A percentile compares a stretch with the other conserved stretches of the same genome.
Conservation (phyloP, 2,113 vertebrate species). For the Zosterops lateralis region DNA sequence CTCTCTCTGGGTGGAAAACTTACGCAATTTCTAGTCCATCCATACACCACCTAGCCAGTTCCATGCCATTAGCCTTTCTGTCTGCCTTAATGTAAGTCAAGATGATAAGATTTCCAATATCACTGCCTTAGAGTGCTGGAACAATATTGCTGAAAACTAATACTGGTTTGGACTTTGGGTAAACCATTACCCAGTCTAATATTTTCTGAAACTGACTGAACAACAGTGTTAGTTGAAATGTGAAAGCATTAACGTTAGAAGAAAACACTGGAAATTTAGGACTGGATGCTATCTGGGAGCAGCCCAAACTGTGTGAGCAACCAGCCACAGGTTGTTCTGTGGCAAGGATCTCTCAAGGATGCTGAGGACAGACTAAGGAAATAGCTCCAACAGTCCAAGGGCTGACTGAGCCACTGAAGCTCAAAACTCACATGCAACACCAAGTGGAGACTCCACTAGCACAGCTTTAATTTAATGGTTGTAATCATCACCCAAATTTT, state of each 20-base stretch:
- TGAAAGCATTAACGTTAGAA: not conserved
- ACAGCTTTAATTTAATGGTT: not conserved
- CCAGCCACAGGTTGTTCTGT: not conserved
- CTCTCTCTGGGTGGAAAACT: not conserved
- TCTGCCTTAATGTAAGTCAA: accelerated
- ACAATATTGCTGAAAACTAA: not conserved
- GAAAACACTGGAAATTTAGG: not conserved
- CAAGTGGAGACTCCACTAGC: not conserved
- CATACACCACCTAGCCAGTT: not conserved
- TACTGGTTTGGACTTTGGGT: not conserved
- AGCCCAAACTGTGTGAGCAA: not conserved
- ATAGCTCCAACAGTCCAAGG: not conserved
- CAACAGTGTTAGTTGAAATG: not conserved
- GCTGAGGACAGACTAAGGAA: not conserved
- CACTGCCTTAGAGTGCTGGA: accelerated
- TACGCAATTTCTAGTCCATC: not conserved
- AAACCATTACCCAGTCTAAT: not conserved
- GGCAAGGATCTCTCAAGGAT: not conserved
- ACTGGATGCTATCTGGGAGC: not conserved
- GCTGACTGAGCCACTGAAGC: not conserved
- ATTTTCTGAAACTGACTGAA: not conserved
- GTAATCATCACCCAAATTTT: not conserved
- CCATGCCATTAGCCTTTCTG: not conserved
- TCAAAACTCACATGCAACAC: not conserved
- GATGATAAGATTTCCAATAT: not conserved